These are phyloP conservation scores for Tetragnatha montana DNA, from an alignment of 2,888 invertebrate species.

Conservation along the genomic window DNA sequence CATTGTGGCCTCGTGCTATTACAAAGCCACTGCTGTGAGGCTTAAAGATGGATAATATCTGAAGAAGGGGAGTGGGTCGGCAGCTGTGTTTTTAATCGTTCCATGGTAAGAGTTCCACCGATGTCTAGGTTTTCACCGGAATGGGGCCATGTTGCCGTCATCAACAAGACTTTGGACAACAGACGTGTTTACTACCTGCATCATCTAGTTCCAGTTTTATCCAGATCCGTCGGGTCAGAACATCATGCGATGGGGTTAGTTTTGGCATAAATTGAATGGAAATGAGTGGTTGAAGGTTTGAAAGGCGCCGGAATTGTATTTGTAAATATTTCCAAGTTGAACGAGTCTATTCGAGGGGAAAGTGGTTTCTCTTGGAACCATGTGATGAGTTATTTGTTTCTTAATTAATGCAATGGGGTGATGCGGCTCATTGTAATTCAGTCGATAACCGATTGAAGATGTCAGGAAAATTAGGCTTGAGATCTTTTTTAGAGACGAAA, in stretches of 20 bases:
- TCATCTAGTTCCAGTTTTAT: conserved; percentile 7
- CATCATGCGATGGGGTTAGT: background rate
- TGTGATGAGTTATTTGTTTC: background rate
- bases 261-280: conserved; percentile 3
- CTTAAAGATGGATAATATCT: background rate
- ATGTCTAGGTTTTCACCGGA: conserved; percentile 11
- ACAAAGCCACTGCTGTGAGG: background rate
- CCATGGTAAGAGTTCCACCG: background rate
- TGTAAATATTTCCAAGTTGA: background rate
- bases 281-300: background rate
- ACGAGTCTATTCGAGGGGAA: background rate
- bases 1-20: conserved; percentile 13
- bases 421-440: background rate
- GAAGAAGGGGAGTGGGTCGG: background rate
- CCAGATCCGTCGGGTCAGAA: background rate
- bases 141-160: conserved; percentile 16
- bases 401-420: background rate
- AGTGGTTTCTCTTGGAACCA: background rate
- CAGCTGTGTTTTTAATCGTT: conserved; percentile 12
- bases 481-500: too few relatives aligned
- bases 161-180: background rate
- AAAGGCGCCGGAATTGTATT: conserved; percentile 15
- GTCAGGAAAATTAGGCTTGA: too few relatives aligned
- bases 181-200: background rate
- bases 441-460: background rate